Evolutionary conservation across 2,113 vertebrate species (phyloP).

Genomic region (Plotosus lineatus): DNA sequence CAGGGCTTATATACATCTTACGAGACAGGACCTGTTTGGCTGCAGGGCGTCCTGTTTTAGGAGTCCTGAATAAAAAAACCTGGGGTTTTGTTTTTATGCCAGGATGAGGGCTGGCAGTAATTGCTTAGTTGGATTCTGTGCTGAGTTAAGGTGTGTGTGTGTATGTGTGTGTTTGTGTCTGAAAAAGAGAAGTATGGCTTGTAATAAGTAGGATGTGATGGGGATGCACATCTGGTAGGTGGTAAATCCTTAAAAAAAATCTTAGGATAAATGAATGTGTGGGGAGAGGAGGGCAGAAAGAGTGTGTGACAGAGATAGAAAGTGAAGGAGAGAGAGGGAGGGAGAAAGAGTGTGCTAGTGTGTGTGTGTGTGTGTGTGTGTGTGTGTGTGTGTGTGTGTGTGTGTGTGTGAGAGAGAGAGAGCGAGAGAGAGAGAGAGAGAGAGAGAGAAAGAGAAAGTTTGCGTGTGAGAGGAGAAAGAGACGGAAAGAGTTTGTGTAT

Average conservation of each 20-base stretch:
- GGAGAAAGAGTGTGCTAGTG: too few relatives aligned
- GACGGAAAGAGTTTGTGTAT: too few relatives aligned
- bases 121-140: conserved; percentile 19
- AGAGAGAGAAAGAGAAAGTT: too few relatives aligned
- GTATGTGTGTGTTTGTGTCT: conserved; percentile 50
- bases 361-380: too few relatives aligned
- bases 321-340: too few relatives aligned
- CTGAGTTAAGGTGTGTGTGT: conserved; percentile 34
- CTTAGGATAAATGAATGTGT: neutral
- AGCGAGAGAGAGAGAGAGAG: too few relatives aligned
- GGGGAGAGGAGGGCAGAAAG: too few relatives aligned
- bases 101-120: conserved; percentile 23
- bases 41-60: conserved; percentile 52
- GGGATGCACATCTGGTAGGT: neutral
- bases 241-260: too few relatives aligned
- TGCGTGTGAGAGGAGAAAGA: too few relatives aligned
- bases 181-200: neutral
- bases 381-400: too few relatives aligned
- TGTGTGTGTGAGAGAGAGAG: too few relatives aligned
- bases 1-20: conserved; percentile 50
- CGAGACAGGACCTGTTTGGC: conserved; percentile 54
- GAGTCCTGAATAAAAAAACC: conserved; percentile 49
- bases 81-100: conserved; percentile 53
- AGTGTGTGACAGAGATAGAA: too few relatives aligned
- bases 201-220: neutral